Evolutionary conservation across 2,113 vertebrate genomes (phyloP).

Genomic region (Montifringilla adamsi): DNA sequence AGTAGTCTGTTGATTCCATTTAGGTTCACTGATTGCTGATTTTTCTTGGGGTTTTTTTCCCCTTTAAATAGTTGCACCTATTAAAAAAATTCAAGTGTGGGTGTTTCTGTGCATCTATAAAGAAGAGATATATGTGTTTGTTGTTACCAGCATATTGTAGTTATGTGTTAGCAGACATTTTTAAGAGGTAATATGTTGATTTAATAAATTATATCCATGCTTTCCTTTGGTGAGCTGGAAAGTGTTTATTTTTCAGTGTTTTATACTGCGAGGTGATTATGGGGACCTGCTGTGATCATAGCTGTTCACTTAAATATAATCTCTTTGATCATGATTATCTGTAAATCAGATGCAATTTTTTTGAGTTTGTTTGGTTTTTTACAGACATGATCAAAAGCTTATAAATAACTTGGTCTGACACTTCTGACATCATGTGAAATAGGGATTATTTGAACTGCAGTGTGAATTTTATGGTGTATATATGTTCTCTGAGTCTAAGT

Average conservation of each 20-base stretch:
- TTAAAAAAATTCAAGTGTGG: not conserved
- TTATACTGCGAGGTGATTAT: slow-evolving; percentile 1
- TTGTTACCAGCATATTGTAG: not conserved
- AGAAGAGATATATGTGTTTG: not conserved
- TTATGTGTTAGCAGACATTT: not conserved
- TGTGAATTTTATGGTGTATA: not conserved
- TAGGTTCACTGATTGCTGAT: not conserved
- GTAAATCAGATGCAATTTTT: slow-evolving; percentile 8
- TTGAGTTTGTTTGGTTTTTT: not conserved
- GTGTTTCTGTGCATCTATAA: not conserved
- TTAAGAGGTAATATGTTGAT: not conserved
- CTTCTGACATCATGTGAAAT: not conserved
- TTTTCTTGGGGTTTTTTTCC: not conserved
- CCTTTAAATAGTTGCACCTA: not conserved
- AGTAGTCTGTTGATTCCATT: not conserved
- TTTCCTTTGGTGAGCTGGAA: not conserved
- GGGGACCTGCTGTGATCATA: slow-evolving; percentile 18
- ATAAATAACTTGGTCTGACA: not conserved
- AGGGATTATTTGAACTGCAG: not conserved
- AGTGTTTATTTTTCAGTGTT: slow-evolving; percentile 37
- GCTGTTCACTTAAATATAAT: not conserved
- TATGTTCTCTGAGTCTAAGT: not conserved
- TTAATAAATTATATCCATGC: not conserved
- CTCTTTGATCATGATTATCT: slow-evolving; percentile 28
- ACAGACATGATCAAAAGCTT: slow-evolving; percentile 23